Percentiles rank a stretch among this genome's conserved stretches.
phyloP scores from a whole-genome alignment of 2,888 invertebrate genomes.

The Leptothorax acervorum region DNA sequence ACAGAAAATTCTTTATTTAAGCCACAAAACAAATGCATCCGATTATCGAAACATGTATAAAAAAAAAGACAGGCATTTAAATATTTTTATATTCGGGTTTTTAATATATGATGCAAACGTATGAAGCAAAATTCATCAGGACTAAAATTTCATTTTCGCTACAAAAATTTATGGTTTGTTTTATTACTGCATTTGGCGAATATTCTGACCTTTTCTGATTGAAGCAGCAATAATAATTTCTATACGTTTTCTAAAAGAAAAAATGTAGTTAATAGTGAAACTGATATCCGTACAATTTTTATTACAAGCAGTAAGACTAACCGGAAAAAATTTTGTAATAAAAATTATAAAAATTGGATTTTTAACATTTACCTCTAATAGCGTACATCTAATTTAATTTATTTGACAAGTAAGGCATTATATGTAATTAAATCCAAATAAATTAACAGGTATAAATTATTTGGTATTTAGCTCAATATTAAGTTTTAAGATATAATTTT shows the following conservation, averaged over 20 bases:
- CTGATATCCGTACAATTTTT: neutral
- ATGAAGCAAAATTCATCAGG: neutral
- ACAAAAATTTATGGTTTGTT: neutral
- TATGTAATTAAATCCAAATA: neutral
- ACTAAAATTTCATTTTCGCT: neutral
- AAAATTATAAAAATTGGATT: neutral
- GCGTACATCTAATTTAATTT: neutral
- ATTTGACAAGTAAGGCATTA: neutral
- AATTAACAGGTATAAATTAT: neutral
- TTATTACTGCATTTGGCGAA: neutral
- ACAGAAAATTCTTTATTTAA: neutral
- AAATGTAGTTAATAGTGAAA: neutral
- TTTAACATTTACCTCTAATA: slow-evolving; percentile 3
- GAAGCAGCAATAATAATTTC: slow-evolving; percentile 18
- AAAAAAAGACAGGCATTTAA: slow-evolving; percentile 1
- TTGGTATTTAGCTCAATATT: neutral
- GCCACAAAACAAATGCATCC: neutral
- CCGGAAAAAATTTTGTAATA: neutral
- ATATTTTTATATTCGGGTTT: slow-evolving; percentile 2
- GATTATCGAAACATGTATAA: neutral
- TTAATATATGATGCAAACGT: neutral
- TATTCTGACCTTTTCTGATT: neutral
- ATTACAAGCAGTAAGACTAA: neutral
- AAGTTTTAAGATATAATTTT: neutral
- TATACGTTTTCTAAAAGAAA: neutral